Evolutionary conservation across 2,888 invertebrate species (phyloP), one percentile per base, ranked within the genome.

Genomic region (Drosophila pseudotakahashii): DNA sequence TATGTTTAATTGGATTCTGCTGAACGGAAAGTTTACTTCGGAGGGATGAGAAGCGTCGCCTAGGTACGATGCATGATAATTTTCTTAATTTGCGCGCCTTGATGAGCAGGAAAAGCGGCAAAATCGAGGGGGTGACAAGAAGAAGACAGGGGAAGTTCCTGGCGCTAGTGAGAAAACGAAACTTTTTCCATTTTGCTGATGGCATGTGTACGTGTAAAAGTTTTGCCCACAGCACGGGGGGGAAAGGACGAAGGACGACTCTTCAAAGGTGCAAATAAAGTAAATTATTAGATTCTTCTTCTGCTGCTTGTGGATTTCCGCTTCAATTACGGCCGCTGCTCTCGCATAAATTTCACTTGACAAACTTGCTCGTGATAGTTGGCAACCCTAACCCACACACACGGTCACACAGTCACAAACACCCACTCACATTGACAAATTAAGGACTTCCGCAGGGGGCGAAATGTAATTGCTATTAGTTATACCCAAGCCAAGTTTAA

Each of bases 181-280:
- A 82, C 84, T 82, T 82, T 82, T 82, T 83, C 82, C 82, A 82
- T 82, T 82, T 82, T 73, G 72, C 81, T 82, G 87, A 82, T 82
- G 82, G 82, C 82, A 78, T 84, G 77, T 78, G 84, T 76, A 83
- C 78, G 81, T 82, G 82, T 72, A 82, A 85, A 88, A 84, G 77
- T 88, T 84, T 78, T 78, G 50, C 73, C 63, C 85, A 64, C 69
- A 77, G 67, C 73, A 44, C 47, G 3, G 47, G 13, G 36, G 30
- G 11, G 13, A 26, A 59, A 71, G 69, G 60, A 51, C 57, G 69
- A 66, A 71, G 69, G 60, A 51, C 57, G 69, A 66, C 85, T 82
- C 85, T 81, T 84, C 78, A 85, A 79, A 84, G 88, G 86, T 85
- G 84, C 82, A 84, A 85, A 84, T 84, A 88, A 84, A 84, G 85